Evolutionary conservation across 35 echinoderm and acorn worm genomes (phyloP).

Genomic region (Holothuria glaberrima): DNA sequence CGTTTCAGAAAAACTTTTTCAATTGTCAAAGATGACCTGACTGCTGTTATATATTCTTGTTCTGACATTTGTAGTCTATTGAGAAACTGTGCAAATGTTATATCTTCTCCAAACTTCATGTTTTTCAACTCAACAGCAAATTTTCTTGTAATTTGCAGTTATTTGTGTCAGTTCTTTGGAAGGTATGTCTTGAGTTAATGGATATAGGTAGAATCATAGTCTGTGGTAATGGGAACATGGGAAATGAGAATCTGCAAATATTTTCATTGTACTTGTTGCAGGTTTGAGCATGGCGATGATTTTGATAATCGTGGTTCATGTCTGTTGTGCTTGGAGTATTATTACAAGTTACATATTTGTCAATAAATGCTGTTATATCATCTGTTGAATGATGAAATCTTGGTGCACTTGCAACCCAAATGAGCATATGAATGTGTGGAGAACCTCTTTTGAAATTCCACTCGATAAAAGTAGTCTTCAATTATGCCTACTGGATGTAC

Average conservation of each 20-base stretch:
- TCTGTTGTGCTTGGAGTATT: conserved; percentile 17
- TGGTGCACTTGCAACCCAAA: conserved; percentile 55
- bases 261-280: conserved; percentile 36
- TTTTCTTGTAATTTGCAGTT: not conserved
- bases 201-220: conserved; percentile 50
- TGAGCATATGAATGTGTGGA: conserved; percentile 65
- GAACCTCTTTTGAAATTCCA: conserved; percentile 69
- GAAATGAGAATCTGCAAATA: conserved; percentile 62
- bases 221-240: conserved; percentile 50
- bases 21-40: conserved; percentile 51
- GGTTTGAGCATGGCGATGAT: conserved; percentile 54
- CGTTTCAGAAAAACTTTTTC: conserved; percentile 57
- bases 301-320: conserved; percentile 16
- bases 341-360: conserved; percentile 57
- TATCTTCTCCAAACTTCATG: not conserved
- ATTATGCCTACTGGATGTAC: conserved; percentile 29
- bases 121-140: not conserved
- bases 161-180: not conserved
- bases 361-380: conserved; percentile 44
- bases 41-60: conserved; percentile 52
- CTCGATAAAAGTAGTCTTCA: conserved; percentile 41
- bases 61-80: conserved; percentile 4
- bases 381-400: not conserved
- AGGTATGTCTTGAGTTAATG: conserved; percentile 25
- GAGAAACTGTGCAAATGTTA: conserved; percentile 30